Evolutionary conservation across 2,113 vertebrate genomes (phyloP).

Genomic region (Phylloscopus whistleri): DNA sequence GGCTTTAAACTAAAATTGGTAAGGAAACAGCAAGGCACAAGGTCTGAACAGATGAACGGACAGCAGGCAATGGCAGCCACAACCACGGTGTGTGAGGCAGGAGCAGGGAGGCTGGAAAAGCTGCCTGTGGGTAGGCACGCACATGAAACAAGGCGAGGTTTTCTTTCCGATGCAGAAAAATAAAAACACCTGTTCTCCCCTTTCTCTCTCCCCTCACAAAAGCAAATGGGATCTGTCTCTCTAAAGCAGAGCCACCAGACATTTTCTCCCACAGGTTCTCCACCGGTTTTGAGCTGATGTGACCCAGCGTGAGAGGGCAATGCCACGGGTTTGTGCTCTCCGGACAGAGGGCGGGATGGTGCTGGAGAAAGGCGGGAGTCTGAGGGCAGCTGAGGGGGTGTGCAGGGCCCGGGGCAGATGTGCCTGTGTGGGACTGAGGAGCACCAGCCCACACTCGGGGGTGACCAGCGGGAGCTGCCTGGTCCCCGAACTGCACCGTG

Average conservation of each 20-base stretch:
- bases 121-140: too few relatives aligned
- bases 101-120: not conserved
- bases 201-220: not conserved
- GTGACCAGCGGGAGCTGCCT: not conserved
- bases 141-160: not conserved
- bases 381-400: not conserved
- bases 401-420: fast-evolving
- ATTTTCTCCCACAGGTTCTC: not conserved
- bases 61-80: not conserved
- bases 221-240: not conserved
- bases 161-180: not conserved
- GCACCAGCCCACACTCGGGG: not conserved
- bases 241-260: not conserved
- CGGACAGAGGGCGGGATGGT: fast-evolving
- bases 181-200: not conserved
- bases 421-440: not conserved
- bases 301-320: not conserved
- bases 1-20: not conserved
- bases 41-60: not conserved
- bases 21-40: not conserved
- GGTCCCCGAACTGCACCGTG: fast-evolving
- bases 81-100: fast-evolving
- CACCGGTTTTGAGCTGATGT: fast-evolving
- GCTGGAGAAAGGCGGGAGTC: not conserved
- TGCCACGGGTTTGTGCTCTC: fast-evolving